Conservation (phyloP, 2,113 vertebrate genomes). For the Dipodomys spectabilis region DNA sequence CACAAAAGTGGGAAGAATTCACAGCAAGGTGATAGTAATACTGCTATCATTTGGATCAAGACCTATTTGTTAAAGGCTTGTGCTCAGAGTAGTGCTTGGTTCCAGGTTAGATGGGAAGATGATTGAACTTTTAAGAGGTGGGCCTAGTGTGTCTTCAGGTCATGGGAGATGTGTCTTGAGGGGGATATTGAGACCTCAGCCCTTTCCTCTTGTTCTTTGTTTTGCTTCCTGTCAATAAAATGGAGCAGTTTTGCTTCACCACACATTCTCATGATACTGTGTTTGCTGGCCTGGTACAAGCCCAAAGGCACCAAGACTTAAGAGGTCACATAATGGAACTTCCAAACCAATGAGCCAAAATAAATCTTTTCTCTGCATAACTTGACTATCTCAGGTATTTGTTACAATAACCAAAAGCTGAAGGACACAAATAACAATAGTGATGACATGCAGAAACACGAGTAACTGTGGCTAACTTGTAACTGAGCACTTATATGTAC, state of each 20-base stretch:
- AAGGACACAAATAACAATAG: background rate
- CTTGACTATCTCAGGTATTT: too few relatives aligned
- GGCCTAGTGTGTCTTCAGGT: too few relatives aligned
- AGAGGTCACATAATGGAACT: background rate
- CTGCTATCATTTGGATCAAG: background rate
- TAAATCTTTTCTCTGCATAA: background rate
- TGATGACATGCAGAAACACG: background rate
- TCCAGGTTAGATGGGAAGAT: too few relatives aligned
- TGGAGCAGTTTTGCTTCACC: background rate
- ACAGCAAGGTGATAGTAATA: background rate
- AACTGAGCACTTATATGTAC: background rate
- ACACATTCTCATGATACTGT: background rate
- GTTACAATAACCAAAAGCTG: background rate
- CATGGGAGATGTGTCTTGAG: background rate
- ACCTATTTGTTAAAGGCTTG: background rate
- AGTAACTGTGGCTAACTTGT: background rate
- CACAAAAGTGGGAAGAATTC: background rate
- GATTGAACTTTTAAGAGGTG: too few relatives aligned
- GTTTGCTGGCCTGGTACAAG: background rate
- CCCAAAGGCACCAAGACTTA: background rate
- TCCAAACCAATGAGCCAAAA: background rate
- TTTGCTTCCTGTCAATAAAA: background rate
- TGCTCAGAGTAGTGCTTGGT: too few relatives aligned
- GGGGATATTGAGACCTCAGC: background rate
- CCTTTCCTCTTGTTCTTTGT: background rate